Base-by-base conservation (phyloP, 2,888 invertebrate species). In the Eretmocerus hayati region DNA sequence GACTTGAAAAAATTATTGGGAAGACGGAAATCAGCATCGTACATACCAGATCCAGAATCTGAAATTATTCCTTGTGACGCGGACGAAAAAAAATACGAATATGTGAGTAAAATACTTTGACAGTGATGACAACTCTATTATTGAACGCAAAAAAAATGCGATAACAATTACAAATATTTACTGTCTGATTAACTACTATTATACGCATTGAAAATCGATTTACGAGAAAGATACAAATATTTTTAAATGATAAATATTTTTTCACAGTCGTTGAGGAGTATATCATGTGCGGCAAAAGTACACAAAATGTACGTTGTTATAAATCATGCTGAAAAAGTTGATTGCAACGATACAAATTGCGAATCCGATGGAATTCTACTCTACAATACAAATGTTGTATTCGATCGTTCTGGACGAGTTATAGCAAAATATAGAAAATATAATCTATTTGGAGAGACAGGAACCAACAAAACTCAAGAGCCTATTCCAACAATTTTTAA, bases 331-430 rank as follows among this genome's bases (percentile, higher is more conserved):
- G 78, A 78, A 53, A 66, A 65, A 30, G 62, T 64, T 16, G 47
- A 53, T 13, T 53, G 53, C 21, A 11, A 11, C 13, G 15, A 5
- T 5, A 4, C 6, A 1, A 30, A 44, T 16, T 76, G 72, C 42
- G 64, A 70, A 1, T 41, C 31, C 0, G 65, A 71, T 42, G 59
- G 61, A 2, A 55, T 58, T n/a, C 54, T 60, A 16, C 64, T 66
- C 46, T 77, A 74, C 64, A 80, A 79, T 59, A 76, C 76, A 0
- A 75, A 78, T 54, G 73, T 79, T 0, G 78, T 72, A 2, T 79
- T 78, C 56, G 75, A 77, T 58, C 66, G 75, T 21, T 56, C 63
- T 8, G 80, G 80, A 19, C 61, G 58, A 13, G 61, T 80, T n/a
- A 62, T 79, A 2, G 75, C 77, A 3, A 75, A 73, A 44, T 77